Base-by-base conservation (phyloP, 2,113 vertebrate species). In the Sapayoa aenigma region DNA sequence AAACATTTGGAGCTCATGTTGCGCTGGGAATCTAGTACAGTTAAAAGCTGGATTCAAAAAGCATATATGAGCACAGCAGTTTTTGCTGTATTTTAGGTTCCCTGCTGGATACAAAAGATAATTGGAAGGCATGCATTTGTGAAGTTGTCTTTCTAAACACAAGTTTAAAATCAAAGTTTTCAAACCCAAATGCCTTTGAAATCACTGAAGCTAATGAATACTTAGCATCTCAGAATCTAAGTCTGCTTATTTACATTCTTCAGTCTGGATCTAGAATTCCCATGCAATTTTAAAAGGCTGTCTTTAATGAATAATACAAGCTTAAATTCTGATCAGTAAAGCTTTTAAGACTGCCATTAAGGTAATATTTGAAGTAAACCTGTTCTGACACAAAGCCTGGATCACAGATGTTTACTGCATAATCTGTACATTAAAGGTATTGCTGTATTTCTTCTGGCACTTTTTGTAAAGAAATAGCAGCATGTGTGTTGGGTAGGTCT, bases 401-500 rank as follows among this genome's bases (percentile, higher is more conserved):
- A 37, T 81, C 33, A 31, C 63, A 83, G 53, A 84, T 55, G 33
- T 83, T 94, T 77, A 69, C 50, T 21, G 2, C 53, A n/a, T 42
- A 62, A 41, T 81, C 52, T 77, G 8, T 52, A 30, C 17, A 25
- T 74, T 88, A 46, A 53, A 74, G 59, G 33, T 63, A 53, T 39
- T 78, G 66, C 52, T 58, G 2, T 62, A 5, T 89, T 82, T 89
- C 46, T 90, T 58, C 23, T 84, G 81, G 12, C 2, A 3, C 56
- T 63, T 63, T 68, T 69, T 87, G 52, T 56, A 84, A 87, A 20
- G 60, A 89, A 63, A 22, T 15, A 73, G 19, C 44, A 44, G 19
- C 0, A 0, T 15, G 5, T 60, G n/a, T 11, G 1, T 84, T 87
- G 20, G 17, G 9, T 67, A 50, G 47, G 24, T 35, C 62, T 52